Evolutionary conservation across 1,140 invertebrate genomes (phyloP).

Genomic region (Idris sp.): DNA sequence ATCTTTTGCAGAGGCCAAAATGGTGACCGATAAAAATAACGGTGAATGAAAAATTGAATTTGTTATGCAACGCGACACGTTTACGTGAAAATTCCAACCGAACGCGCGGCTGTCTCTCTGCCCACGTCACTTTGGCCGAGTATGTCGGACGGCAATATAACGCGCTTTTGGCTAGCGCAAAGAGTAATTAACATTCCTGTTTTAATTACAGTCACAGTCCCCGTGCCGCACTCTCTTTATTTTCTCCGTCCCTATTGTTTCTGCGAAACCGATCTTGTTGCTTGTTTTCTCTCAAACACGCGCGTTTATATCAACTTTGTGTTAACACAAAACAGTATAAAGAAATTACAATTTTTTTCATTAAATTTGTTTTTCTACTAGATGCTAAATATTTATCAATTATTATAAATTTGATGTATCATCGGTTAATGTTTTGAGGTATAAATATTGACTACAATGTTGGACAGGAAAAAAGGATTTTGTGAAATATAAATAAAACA

Average conservation of each 20-base stretch:
- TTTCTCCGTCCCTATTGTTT: slow-evolving; percentile 67
- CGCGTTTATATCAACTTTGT: slow-evolving; percentile 40
- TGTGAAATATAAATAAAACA: background rate
- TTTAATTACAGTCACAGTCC: slow-evolving; percentile 74
- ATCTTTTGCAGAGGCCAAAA: too few relatives aligned
- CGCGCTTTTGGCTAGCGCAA: slow-evolving; percentile 76
- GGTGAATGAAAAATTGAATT: slow-evolving; percentile 45
- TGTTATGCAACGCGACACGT: slow-evolving; percentile 22
- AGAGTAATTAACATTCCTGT: slow-evolving; percentile 78
- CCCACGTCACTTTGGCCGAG: slow-evolving; percentile 41
- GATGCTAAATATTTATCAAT: too few relatives aligned
- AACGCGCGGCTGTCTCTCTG: slow-evolving; percentile 22
- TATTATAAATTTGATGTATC: slow-evolving; percentile 37
- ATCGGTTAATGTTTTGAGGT: slow-evolving; percentile 29
- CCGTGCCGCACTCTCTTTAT: slow-evolving; percentile 67
- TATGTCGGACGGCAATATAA: slow-evolving; percentile 66
- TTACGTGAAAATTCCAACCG: slow-evolving; percentile 35
- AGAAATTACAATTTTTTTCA: slow-evolving; percentile 12
- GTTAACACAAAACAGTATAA: slow-evolving; percentile 29
- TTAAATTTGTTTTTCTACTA: too few relatives aligned
- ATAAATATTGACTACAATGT: slow-evolving; percentile 25
- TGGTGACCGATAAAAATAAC: slow-evolving; percentile 12
- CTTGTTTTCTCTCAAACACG: slow-evolving; percentile 45
- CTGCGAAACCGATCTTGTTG: slow-evolving; percentile 65
- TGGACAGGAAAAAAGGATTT: slow-evolving; percentile 14